phyloP scores from a whole-genome alignment of 2,797 vertebrate species.

The Phalloptychus januarius region DNA sequence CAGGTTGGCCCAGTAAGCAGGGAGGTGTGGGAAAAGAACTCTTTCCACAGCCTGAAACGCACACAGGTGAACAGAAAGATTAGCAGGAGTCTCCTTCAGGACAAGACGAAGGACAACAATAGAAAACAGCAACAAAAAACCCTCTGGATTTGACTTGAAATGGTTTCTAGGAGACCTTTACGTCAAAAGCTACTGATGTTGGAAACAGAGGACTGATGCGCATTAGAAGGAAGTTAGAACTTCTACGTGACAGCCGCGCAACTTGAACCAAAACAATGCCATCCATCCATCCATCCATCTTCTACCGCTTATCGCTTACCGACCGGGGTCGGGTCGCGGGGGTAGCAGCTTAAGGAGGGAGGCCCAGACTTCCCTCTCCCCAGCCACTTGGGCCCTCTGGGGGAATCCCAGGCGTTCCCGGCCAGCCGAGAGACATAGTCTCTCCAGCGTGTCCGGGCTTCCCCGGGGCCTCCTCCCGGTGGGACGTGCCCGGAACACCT shows the following conservation, averaged over 20 bases:
- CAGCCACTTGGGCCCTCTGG: too few species aligned
- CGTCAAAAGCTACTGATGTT: neutral
- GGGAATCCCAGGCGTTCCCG: too few species aligned
- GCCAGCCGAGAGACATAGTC: too few species aligned
- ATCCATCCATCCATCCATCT: too few species aligned
- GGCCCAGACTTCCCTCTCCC: too few species aligned
- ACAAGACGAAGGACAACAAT: neutral
- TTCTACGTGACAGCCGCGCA: neutral
- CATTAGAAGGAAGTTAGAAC: neutral
- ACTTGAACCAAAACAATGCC: neutral
- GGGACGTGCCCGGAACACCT: too few species aligned
- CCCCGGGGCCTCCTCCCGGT: too few species aligned
- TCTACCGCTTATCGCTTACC: too few species aligned
- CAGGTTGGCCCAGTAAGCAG: slow-evolving; percentile 93
- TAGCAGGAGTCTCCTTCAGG: neutral
- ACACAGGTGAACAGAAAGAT: neutral
- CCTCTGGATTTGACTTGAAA: neutral
- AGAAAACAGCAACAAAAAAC: too few species aligned
- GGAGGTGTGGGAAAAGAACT: slow-evolving; percentile 91
- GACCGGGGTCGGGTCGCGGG: too few species aligned
- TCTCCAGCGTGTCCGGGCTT: too few species aligned
- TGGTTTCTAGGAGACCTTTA: neutral
- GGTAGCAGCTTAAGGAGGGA: too few species aligned
- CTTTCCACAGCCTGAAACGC: slow-evolving; percentile 87
- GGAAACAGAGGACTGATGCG: neutral